These are phyloP conservation scores for Copsychus sechellarum DNA, from an alignment of 2,113 vertebrate species.

Conservation along the genomic window DNA sequence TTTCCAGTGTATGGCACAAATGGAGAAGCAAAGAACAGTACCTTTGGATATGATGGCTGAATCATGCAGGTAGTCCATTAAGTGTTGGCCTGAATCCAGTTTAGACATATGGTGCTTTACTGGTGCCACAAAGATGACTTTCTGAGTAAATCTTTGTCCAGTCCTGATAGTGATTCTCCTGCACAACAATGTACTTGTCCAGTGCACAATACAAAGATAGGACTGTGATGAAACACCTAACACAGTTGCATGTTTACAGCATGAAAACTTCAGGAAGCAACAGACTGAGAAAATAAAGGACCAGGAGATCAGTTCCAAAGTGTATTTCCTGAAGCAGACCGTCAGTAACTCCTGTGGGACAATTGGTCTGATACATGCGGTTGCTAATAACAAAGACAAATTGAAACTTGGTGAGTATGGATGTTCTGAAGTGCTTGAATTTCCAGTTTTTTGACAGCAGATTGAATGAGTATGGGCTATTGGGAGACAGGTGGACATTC, in stretches of 20 bases:
- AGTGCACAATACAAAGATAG: background rate
- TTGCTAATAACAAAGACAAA: slow-evolving; percentile 90
- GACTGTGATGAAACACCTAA: background rate
- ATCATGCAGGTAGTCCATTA: slow-evolving; percentile 37
- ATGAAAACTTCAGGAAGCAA: slow-evolving; percentile 89
- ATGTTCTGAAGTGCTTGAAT: background rate
- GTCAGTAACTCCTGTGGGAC: slow-evolving; percentile 93
- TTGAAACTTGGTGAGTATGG: slow-evolving; percentile 85
- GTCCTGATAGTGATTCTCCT: background rate
- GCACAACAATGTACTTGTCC: background rate
- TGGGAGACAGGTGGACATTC: background rate
- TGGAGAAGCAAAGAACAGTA: background rate
- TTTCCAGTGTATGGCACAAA: background rate
- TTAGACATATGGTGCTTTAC: background rate
- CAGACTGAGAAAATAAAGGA: slow-evolving; percentile 84
- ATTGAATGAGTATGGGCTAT: background rate
- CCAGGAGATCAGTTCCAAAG: slow-evolving; percentile 75
- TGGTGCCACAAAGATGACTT: background rate
- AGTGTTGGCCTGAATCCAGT: background rate
- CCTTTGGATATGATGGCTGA: background rate
- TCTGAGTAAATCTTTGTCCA: background rate
- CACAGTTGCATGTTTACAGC: slow-evolving; percentile 68
- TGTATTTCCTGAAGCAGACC: slow-evolving; percentile 94
- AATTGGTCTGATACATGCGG: slow-evolving; percentile 89
- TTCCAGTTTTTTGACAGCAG: background rate